Evolutionary conservation across 1,140 invertebrate species (phyloP).

Genomic region (Drosophila lacteicornis): DNA sequence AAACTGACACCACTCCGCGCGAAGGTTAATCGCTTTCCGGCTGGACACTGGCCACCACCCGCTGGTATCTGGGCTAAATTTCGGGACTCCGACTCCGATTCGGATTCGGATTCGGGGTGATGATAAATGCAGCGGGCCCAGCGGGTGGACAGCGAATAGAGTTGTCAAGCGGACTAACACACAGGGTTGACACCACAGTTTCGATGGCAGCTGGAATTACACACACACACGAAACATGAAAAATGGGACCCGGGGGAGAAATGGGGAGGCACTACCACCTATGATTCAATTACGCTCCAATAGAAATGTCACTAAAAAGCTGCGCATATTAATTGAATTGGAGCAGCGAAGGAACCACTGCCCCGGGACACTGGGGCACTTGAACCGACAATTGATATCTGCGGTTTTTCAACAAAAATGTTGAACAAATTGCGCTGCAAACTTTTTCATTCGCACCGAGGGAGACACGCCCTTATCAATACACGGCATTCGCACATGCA

Average conservation of each 20-base stretch:
- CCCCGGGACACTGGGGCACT: conserved; percentile 49
- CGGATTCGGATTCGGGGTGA: conserved; percentile 38
- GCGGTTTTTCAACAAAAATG: conserved; percentile 76
- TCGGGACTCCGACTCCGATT: conserved; percentile 14
- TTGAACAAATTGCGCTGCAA: conserved; percentile 60
- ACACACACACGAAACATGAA: conserved; percentile 32
- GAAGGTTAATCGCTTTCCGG: conserved; percentile 55
- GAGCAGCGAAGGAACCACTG: conserved; percentile 10
- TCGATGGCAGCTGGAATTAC: conserved; percentile 37
- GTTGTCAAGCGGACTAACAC: conserved; percentile 60
- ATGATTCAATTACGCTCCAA: conserved; percentile 73
- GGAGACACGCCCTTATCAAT: conserved; percentile 70
- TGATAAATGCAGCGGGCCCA: conserved; percentile 63
- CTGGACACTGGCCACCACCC: conserved; percentile 57
- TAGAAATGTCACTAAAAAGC: conserved; percentile 66
- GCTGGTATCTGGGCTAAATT: conserved; percentile 62
- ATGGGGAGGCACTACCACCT: conserved; percentile 15
- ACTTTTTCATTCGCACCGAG: conserved; percentile 24
- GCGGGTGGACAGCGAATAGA: conserved; percentile 59
- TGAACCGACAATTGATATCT: conserved; percentile 83
- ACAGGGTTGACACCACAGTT: conserved; percentile 32
- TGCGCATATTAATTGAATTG: conserved; percentile 67
- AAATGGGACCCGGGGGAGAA: conserved; percentile 16
- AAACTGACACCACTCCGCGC: conserved; percentile 70
- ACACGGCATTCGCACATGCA: conserved; percentile 43